Percentiles rank a stretch among this genome's conserved stretches.
phyloP scores from a whole-genome alignment of 53 echinoderm and acorn worm species.

The Patiria pectinifera region DNA sequence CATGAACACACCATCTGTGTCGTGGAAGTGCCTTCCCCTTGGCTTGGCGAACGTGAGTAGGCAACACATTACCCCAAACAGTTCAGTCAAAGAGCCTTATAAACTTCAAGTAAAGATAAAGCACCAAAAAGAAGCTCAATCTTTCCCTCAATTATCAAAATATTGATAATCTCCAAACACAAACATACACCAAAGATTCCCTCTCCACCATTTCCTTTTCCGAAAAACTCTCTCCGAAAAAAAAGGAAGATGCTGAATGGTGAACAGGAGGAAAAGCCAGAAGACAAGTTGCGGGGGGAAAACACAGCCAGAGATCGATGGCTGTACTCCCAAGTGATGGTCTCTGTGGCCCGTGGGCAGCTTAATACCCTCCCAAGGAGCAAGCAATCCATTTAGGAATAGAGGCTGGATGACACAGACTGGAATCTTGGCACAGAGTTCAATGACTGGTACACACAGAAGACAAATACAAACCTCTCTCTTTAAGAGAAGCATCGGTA shows the following conservation, averaged over 20 bases:
- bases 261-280: neutral
- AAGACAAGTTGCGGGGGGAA: neutral
- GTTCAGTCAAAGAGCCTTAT: no score
- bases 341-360: constrained; percentile 42
- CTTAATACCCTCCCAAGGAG: constrained; percentile 4
- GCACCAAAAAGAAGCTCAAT: neutral
- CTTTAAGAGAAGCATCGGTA: neutral
- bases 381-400: constrained; percentile 58
- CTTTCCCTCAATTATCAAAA: neutral
- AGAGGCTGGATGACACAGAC: neutral
- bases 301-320: constrained; percentile 15
- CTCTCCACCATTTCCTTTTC: neutral
- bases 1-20: no score
- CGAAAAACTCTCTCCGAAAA: neutral
- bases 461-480: neutral
- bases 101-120: no score
- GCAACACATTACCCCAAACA: no score
- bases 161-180: neutral
- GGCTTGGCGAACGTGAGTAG: no score
- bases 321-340: constrained; percentile 17
- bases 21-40: no score
- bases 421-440: constrained; percentile 11
- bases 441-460: constrained; percentile 1
- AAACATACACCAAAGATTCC: neutral
- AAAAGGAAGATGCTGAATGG: neutral